Evolutionary conservation across 2,888 invertebrate species (phyloP), one percentile per base, ranked within the genome.

Genomic region (Stratiomys singularior): DNA sequence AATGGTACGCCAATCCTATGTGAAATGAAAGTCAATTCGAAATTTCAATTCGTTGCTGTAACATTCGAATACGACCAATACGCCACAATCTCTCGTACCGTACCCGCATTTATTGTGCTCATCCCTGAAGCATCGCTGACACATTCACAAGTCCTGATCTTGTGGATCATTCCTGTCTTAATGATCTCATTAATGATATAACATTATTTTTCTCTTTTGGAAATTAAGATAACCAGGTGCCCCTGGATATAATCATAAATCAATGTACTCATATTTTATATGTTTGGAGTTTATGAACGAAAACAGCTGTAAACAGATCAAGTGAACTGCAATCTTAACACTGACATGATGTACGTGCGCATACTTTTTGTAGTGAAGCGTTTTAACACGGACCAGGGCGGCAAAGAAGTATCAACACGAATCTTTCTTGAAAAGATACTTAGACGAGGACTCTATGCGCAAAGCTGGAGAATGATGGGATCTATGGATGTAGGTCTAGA

Each of bases 271-370:
- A 79, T 79, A 79, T 79, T 79, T 79, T 77, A 77, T 77, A 56
- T 77, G 77, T 77, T 77, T 77, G 77, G 77, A 77, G 77, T 69
- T 78, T 79, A 79, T 79, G 79, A 79, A 79, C 76, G 76, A 79
- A 79, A 79, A 79, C 79, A 79, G 79, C 79, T 77, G 79, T 79
- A 79, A 79, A 79, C 79, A 79, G 79, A 77, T 78, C 78, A 74
- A 74, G 58, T 69, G 69, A 69, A 47, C 69, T 69, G 69, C 18
- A 69, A 47, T n/a, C 37, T 74, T 69, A 72, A 44, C 64, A 37
- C 77, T 76, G 74, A 71, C 74, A 76, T 76, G 64, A 46, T 63
- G 63, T 46, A 76, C 76, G 25, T 28, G 72, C 47, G 47, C 21
- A 23, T 25, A 69, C 47, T 69, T 69, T 25, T 69, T 69, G 69